Percentiles rank a stretch among this genome's conserved stretches.
phyloP scores from a whole-genome alignment of 2,797 vertebrate species.

The Pterois miles region DNA sequence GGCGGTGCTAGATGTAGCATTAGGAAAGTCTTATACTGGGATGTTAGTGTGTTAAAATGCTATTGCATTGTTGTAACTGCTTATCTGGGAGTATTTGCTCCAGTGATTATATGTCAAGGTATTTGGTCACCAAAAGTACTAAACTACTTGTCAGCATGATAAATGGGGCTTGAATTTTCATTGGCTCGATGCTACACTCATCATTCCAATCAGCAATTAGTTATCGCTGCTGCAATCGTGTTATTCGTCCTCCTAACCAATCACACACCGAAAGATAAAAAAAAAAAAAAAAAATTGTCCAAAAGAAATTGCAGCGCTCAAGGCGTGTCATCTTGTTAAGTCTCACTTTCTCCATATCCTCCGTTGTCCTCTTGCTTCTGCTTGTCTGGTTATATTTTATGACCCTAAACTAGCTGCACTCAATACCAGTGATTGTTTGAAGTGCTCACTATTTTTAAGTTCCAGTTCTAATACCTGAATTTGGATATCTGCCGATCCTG shows the following conservation, averaged over 20 bases:
- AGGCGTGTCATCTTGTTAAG: neutral
- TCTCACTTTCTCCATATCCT: neutral
- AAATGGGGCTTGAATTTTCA: neutral
- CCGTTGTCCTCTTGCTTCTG: neutral
- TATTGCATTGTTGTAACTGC: neutral
- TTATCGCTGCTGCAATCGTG: constrained; percentile 14
- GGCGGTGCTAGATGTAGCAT: neutral
- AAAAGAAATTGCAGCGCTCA: constrained; percentile 3
- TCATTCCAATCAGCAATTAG: constrained; percentile 27
- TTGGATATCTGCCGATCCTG: no score
- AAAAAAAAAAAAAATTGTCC: neutral
- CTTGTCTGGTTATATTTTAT: neutral
- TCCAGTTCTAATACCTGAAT: no score
- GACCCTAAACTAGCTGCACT: neutral
- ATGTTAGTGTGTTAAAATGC: neutral
- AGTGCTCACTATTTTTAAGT: neutral
- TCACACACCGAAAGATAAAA: neutral
- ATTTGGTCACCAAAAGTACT: constrained; percentile 16
- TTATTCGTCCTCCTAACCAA: constrained; percentile 8
- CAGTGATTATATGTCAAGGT: neutral
- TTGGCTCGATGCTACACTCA: constrained; percentile 9
- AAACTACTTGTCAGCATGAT: neutral
- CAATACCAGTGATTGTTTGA: neutral
- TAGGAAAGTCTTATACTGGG: neutral
- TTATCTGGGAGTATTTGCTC: neutral